Percentiles rank a stretch among this genome's conserved stretches.
Evolutionary conservation across 2,888 invertebrate species (phyloP).

Genomic region (Carabus problematicus): DNA sequence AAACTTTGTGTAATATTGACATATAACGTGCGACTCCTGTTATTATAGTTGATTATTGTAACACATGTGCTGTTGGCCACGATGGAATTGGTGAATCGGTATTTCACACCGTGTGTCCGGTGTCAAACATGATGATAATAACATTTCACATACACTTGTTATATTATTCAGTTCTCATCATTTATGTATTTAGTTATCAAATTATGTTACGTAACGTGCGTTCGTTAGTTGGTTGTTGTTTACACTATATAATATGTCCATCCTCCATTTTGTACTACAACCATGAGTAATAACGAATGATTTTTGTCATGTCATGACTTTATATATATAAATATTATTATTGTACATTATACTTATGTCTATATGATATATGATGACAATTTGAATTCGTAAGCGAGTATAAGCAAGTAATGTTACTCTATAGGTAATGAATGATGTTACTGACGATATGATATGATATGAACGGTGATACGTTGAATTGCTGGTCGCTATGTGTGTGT

Average conservation of each 20-base stretch:
- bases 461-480: conserved; percentile 14
- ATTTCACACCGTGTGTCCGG: too few relatives aligned
- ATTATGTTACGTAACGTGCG: too few relatives aligned
- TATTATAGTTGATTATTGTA: background rate
- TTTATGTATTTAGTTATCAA: too few relatives aligned
- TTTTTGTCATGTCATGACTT: conserved; percentile 32
- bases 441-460: conserved; percentile 1
- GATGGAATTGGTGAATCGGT: too few relatives aligned
- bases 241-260: too few relatives aligned
- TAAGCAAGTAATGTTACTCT: background rate
- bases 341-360: conserved; percentile 10
- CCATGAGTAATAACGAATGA: conserved; percentile 20
- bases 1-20: conserved; percentile 65
- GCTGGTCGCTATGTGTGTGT: conserved; percentile 42
- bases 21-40: conserved; percentile 15
- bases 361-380: conserved; percentile 26
- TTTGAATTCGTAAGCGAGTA: conserved; percentile 29
- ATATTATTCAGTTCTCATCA: too few relatives aligned
- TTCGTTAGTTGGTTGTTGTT: too few relatives aligned
- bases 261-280: too few relatives aligned
- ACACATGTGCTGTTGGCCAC: background rate
- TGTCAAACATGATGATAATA: too few relatives aligned
- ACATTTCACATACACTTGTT: too few relatives aligned
- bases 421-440: conserved; percentile 14
- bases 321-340: conserved; percentile 25